Evolutionary conservation across 2,888 invertebrate species (phyloP), one percentile per base, ranked within the genome.

Genomic region (Listrodromus nycthemerus): DNA sequence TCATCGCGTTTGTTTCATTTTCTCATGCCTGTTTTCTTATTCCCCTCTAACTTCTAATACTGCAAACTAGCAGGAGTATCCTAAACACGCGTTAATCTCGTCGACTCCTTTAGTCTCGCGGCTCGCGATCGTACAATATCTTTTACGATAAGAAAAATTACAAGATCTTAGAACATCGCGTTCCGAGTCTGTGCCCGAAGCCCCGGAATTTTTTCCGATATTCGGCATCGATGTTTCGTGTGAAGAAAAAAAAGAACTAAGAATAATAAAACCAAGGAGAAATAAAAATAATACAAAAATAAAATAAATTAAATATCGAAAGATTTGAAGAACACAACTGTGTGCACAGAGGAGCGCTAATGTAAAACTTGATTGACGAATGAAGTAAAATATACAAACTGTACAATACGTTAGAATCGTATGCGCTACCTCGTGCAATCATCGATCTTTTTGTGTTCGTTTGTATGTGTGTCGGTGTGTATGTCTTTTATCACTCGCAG

Each of bases 301-400:
- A 61, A 61, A 27, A 61, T 27, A 30, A 27, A 27, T 70, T 78
- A 78, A 78, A 71, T 71, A 71, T 70, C 37, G 63, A 71, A 78
- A 63, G 1, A 24, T 21, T 65, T 27, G 24, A 37, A 67, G 48
- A 67, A 80, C 61, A 30, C 27, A 61, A 61, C 13, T 10, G 13
- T 61, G 69, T 61, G 61, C 69, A 69, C 61, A 69, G 16, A 24
- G 69, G 61, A 69, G 77, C 61, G 69, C 67, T n/a, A 58, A 66
- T 61, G 48, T 48, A 67, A 76, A 71, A 33, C 52, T 76, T 65
- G 48, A 69, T 69, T 69, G 70, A 52, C 41, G 69, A 50, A 65
- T 27, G 48, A 75, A 80, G 52, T 67, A 69, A 82, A 82, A 84
- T 84, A 81, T 84, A 84, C 84, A 84, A 84, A 84, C 75, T 84